Percentiles rank a stretch among this genome's conserved stretches.
Conservation (phyloP, 1,140 invertebrate genomes). For the Drosophila arawakana region DNA sequence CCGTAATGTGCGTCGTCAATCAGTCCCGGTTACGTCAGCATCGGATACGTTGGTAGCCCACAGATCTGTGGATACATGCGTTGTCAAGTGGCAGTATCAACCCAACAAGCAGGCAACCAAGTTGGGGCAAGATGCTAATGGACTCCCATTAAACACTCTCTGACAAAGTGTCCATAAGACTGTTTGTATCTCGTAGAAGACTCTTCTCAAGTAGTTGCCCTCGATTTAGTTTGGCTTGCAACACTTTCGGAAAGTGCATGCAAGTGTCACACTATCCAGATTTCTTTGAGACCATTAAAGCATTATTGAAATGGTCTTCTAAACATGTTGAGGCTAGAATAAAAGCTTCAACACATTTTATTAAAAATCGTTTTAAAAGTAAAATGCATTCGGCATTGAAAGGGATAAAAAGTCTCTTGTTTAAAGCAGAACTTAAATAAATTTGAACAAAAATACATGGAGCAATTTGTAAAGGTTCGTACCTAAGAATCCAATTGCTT, state of each 20-base stretch:
- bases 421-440: no score
- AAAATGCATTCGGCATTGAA: no score
- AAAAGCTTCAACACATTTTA: no score
- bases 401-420: no score
- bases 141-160: conserved; percentile 67
- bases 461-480: no score
- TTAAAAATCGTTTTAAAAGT: no score
- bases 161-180: conserved; percentile 48
- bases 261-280: not conserved
- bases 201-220: conserved; percentile 23
- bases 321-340: no score
- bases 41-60: conserved; percentile 86
- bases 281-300: not conserved
- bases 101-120: not conserved
- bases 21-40: conserved; percentile 86
- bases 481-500: no score
- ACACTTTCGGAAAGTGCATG: not conserved
- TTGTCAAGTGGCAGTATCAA: not conserved
- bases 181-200: conserved; percentile 2
- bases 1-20: conserved; percentile 76
- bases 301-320: not conserved
- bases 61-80: conserved; percentile 19
- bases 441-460: no score
- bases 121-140: conserved; percentile 66
- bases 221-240: conserved; percentile 26